phyloP scores from a whole-genome alignment of 2,888 invertebrate genomes.

The Cheilosia vernalis region DNA sequence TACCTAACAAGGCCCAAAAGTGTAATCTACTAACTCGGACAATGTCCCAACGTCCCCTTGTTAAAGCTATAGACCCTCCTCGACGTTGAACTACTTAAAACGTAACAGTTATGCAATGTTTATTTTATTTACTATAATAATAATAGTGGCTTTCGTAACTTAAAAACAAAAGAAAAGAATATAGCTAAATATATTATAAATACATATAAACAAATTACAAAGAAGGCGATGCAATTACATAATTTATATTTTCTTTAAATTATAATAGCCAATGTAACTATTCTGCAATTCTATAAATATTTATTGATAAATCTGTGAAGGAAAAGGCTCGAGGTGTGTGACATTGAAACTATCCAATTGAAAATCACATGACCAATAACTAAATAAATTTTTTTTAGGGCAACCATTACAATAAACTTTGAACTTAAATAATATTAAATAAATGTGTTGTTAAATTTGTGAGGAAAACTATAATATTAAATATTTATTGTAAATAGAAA shows the following conservation, averaged over 20 bases:
- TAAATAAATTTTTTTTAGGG: conserved; percentile 31
- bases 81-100: conserved; percentile 17
- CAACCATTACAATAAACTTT: conserved; percentile 37
- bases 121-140: conserved; percentile 69
- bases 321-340: conserved; percentile 50
- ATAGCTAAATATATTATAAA: conserved; percentile 52
- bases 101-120: conserved; percentile 51
- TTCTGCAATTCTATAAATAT: conserved; percentile 25
- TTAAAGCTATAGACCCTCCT: conserved; percentile 41
- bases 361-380: conserved; percentile 52
- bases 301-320: background rate
- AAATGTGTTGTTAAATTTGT: conserved; percentile 28
- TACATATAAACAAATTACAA: conserved; percentile 43
- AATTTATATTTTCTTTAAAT: conserved; percentile 38
- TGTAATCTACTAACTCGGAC: conserved; percentile 77
- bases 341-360: conserved; percentile 27
- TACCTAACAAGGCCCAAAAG: conserved; percentile 81
- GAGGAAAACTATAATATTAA: conserved; percentile 54
- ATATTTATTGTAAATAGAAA: conserved; percentile 74
- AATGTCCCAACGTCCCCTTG: conserved; percentile 39
- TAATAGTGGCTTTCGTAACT: conserved; percentile 76
- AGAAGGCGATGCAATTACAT: conserved; percentile 72
- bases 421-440: conserved; percentile 56
- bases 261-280: conserved; percentile 57
- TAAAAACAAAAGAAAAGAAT: conserved; percentile 57